phyloP scores from a whole-genome alignment of 1,140 invertebrate genomes.

The Chironomus striatipennis region DNA sequence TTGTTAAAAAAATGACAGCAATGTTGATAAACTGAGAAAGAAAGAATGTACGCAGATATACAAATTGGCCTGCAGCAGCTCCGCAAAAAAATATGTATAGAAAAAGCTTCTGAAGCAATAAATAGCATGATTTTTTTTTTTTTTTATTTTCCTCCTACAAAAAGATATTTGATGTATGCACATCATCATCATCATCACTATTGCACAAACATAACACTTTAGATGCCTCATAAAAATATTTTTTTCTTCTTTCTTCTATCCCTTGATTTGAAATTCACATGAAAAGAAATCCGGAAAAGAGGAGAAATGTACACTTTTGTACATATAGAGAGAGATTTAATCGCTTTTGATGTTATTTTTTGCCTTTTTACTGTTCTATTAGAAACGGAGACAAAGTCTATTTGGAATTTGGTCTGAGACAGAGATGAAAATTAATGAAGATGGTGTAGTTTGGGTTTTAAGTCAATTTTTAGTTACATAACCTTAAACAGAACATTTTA shows the following conservation, averaged over 20 bases:
- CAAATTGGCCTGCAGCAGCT: conserved; percentile 11
- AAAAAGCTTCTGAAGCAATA: background rate
- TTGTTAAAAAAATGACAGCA: background rate
- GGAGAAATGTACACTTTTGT: background rate
- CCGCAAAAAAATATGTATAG: background rate
- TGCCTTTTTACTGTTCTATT: background rate
- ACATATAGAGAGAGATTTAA: background rate
- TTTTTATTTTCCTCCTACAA: background rate
- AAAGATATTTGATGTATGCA: background rate
- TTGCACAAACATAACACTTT: background rate
- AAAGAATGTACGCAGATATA: background rate
- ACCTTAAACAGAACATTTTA: no score
- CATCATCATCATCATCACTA: conserved; percentile 11
- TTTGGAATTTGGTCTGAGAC: no score
- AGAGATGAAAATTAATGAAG: no score
- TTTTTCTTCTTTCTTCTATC: no score
- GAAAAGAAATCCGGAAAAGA: background rate
- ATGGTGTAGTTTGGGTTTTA: no score
- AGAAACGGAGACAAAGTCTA: no score
- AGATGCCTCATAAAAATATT: background rate
- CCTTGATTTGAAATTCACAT: background rate
- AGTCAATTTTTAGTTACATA: no score
- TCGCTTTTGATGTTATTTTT: background rate
- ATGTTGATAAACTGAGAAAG: background rate
- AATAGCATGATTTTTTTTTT: background rate